Conservation (phyloP, 2,113 vertebrate species). For the Myiagra hebetior region DNA sequence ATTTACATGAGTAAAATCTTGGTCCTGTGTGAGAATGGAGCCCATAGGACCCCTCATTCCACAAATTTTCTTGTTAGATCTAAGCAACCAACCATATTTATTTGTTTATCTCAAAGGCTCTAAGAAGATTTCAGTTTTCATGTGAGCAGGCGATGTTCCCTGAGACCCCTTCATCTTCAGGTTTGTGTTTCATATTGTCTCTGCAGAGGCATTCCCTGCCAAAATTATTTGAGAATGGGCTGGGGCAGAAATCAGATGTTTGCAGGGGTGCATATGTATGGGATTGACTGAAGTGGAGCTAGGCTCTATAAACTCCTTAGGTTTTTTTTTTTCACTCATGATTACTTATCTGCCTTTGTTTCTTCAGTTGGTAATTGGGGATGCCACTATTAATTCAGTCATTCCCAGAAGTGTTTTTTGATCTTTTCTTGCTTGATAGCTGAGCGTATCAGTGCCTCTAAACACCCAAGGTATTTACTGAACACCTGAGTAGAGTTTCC, state of each 20-base stretch:
- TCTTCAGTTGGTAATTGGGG: neutral
- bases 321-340: neutral
- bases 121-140: constrained; percentile 9
- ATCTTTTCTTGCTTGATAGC: neutral
- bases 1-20: neutral
- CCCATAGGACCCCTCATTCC: neutral
- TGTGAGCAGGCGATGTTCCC: neutral
- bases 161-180: constrained; percentile 55
- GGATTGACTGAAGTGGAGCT: neutral
- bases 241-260: neutral
- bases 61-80: neutral
- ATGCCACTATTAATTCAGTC: neutral
- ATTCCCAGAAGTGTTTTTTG: neutral
- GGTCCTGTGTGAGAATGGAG: neutral
- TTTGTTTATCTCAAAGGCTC: constrained; percentile 17
- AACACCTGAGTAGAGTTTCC: neutral
- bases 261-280: neutral
- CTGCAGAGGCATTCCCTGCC: neutral
- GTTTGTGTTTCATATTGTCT: constrained; percentile 19
- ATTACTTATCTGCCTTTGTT: neutral
- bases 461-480: neutral
- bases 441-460: neutral
- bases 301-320: neutral
- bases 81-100: neutral
- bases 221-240: neutral